These are phyloP conservation scores for Lottia scabra DNA, from an alignment of 2,888 invertebrate genomes.

Conservation along the genomic window DNA sequence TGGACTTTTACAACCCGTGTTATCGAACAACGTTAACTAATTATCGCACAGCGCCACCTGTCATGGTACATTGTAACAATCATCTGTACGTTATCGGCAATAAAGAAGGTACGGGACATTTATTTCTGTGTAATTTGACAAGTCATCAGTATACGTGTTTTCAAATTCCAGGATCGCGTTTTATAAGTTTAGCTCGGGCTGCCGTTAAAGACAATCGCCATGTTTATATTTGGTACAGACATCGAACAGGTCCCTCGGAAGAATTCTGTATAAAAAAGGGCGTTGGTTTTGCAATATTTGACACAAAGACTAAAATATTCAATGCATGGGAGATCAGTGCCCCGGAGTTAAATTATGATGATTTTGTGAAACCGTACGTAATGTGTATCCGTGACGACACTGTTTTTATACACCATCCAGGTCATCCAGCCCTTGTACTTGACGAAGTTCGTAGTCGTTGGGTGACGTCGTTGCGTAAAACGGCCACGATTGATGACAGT, in stretches of 20 bases:
- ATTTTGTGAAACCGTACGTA: conserved; percentile 57
- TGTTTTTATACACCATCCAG: conserved; percentile 60
- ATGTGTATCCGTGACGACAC: conserved; percentile 61
- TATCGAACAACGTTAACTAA: conserved; percentile 65
- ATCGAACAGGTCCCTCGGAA: conserved; percentile 64
- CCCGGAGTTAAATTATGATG: conserved; percentile 61
- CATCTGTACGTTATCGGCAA: conserved; percentile 62
- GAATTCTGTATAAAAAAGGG: conserved; percentile 66
- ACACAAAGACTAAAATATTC: conserved; percentile 60
- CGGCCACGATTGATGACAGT: conserved; percentile 41
- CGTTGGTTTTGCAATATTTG: conserved; percentile 63
- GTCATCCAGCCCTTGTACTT: conserved; percentile 60
- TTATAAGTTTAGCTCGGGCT: conserved; percentile 62
- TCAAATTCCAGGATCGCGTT: conserved; percentile 61
- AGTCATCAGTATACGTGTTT: conserved; percentile 62
- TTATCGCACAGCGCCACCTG: conserved; percentile 60
- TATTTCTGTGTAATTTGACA: conserved; percentile 61
- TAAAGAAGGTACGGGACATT: conserved; percentile 62
- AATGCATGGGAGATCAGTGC: conserved; percentile 58
- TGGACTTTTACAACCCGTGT: conserved; percentile 59
- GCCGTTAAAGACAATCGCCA: conserved; percentile 56
- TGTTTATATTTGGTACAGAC: conserved; percentile 63
- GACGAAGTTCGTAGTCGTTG: conserved; percentile 62
- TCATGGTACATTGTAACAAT: conserved; percentile 59
- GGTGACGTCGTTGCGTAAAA: conserved; percentile 55